Evolutionary conservation across 2,888 invertebrate genomes (phyloP), one percentile per base, ranked within the genome.

Genomic region (Julus scandinavius): DNA sequence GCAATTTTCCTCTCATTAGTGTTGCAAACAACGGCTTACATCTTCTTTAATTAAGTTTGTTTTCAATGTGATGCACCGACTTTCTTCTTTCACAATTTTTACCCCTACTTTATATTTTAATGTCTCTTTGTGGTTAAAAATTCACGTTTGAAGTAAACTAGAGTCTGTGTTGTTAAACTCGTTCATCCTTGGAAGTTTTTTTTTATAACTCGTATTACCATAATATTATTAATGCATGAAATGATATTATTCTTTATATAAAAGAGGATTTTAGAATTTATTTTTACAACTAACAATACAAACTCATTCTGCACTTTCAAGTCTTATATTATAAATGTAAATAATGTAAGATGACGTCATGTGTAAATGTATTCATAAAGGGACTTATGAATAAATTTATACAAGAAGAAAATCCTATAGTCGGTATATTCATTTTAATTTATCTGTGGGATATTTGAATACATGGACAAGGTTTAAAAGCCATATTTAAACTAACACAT

Each of bases 1-100:
- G 80, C 15, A 80, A 80, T 80, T 80, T 80, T 38, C 80, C 9
- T 80, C 38, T 80, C 80, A 80, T 80, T 29, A 80, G 80, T 80
- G 13, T 45, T 15, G 38, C 38, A 80, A 80, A 80, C 80, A 80
- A 80, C 29, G 80, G 80, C 80, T 80, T 13, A 40, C 80, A 15
- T 38, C 29, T 2, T 15, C 9, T 80, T 80, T 38, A 80, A 80
- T 80, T 20, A 20, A n/a, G n/a, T 63, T 63, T 80, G 38, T 38
- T 80, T 38, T 80, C 38, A 38, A 13, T 40, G 29, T 2, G 80
- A 40, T 15, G 38, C 80, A 38, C 29, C 13, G 13, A 38, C 13
- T 80, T 15, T 80, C 13, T 63, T n/a, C n/a, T 20, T 63, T 54
- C 15, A 13, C 54, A 63, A 20, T 63, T 63, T 63, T 63, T n/a